Evolutionary conservation across 2,888 invertebrate genomes (phyloP), one percentile per base, ranked within the genome.

Genomic region (Philereme transversata): DNA sequence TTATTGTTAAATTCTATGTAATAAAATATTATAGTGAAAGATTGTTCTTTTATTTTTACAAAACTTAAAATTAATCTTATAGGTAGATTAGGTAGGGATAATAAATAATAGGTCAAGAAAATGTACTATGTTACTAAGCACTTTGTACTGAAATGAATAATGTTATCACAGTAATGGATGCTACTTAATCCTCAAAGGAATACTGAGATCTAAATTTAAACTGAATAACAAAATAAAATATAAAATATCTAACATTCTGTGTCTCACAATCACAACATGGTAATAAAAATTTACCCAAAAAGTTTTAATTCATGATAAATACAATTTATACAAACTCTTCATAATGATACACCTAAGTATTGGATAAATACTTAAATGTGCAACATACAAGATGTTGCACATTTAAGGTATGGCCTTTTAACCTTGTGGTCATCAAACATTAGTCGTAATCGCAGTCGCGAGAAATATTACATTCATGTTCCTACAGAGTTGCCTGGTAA

Each of bases 1-100:
- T 82, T 85, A 87, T 85, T 85, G 84, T 86, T 80, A 81, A 86
- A 83, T 82, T 75, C 68, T 73, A 82, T 88, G 77, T 85, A 88
- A 78, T 85, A 84, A 82, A 85, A 79, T 71, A 75, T 81, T 79
- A 71, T 78, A 73, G 76, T 64, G 67, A 45, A 70, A 62, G 48
- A 57, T 62, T 62, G 67, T 51, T 49, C 58, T 63, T 52, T 61
- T 60, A 61, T 62, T 64, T 49, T 41, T 45, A 49, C 4, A 35
- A 56, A 36, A 43, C 33, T 41, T 44, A 45, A 33, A 34, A 34
- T 49, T 10, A 40, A 8, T 22, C 45, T 43, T 34, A 44, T 33
- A 41, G 5, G 22, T 22, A 22, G 22, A 22, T 22, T 22, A 22
- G 22, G 22, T 53, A 53, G 22, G 11, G 38, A 44, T 51, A 55